These are phyloP conservation scores for Rhyacichthys aspro DNA, from an alignment of 2,797 vertebrate species.

Conservation along the genomic window DNA sequence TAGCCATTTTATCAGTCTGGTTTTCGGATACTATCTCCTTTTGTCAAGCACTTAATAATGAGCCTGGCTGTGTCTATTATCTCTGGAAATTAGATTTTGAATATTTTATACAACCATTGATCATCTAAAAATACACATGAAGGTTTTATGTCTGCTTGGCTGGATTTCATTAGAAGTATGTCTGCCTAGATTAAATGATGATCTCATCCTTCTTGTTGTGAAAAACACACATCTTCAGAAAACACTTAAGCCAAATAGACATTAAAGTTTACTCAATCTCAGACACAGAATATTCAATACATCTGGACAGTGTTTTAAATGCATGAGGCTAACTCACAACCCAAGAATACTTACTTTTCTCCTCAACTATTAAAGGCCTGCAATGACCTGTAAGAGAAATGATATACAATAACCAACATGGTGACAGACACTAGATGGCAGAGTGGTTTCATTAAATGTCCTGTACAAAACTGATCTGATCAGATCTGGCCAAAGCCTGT, in stretches of 20 bases:
- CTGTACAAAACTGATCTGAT: slow-evolving; percentile 14
- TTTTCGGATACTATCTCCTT: slow-evolving; percentile 21
- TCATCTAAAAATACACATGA: slow-evolving; percentile 76
- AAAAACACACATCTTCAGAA: slow-evolving; percentile 23
- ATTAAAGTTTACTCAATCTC: background rate
- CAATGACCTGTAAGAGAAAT: slow-evolving; percentile 82
- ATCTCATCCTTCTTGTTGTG: slow-evolving; percentile 36
- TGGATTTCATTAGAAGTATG: slow-evolving; percentile 46
- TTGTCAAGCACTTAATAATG: slow-evolving; percentile 30
- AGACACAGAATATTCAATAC: background rate
- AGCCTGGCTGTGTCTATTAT: slow-evolving; percentile 57
- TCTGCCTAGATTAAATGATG: slow-evolving; percentile 32
- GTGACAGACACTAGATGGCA: slow-evolving; percentile 76
- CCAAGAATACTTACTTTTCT: slow-evolving; percentile 76
- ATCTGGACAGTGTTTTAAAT: background rate
- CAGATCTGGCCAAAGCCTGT: slow-evolving; percentile 13
- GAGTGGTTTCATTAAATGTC: slow-evolving; percentile 46
- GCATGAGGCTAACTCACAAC: slow-evolving; percentile 13
- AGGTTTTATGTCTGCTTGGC: slow-evolving; percentile 39
- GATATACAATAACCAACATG: slow-evolving; percentile 22
- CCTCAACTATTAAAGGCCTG: slow-evolving; percentile 59
- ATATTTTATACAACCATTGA: slow-evolving; percentile 73
- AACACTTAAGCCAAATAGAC: background rate
- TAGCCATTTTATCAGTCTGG: slow-evolving; percentile 6
- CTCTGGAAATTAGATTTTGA: slow-evolving; percentile 75